Conservation (phyloP, 2,113 vertebrate genomes). For the Hymenochirus boettgeri region DNA sequence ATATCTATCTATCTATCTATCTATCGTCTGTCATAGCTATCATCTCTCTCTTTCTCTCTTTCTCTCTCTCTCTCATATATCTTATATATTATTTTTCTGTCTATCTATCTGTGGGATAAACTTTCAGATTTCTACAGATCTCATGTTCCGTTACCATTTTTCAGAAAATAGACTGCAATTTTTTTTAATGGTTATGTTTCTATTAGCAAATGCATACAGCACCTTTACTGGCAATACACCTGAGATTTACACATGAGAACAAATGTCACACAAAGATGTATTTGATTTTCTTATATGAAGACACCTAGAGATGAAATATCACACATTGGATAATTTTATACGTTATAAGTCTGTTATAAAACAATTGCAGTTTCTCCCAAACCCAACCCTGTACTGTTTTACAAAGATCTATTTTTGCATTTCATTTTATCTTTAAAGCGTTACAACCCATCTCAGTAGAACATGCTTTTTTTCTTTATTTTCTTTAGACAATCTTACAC, state of each 20-base stretch:
- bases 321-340: not conserved
- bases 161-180: no score
- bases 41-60: no score
- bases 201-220: not conserved
- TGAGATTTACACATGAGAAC: not conserved
- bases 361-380: not conserved
- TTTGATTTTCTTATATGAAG: not conserved
- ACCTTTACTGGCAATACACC: not conserved
- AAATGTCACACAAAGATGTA: not conserved
- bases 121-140: no score
- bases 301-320: conserved; percentile 8
- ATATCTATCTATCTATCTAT: no score
- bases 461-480: not conserved
- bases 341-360: not conserved
- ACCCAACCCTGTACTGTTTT: not conserved
- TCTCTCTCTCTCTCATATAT: no score
- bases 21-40: no score
- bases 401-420: not conserved
- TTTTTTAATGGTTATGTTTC: no score
- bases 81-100: no score
- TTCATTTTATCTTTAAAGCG: not conserved
- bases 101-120: no score
- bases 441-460: not conserved
- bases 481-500: conserved; percentile 7
- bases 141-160: no score